Percentiles rank a stretch among this genome's conserved stretches.
These are phyloP conservation scores for Callyntrura sp. DNA, from an alignment of 2,888 invertebrate genomes.

Conservation along the genomic window DNA sequence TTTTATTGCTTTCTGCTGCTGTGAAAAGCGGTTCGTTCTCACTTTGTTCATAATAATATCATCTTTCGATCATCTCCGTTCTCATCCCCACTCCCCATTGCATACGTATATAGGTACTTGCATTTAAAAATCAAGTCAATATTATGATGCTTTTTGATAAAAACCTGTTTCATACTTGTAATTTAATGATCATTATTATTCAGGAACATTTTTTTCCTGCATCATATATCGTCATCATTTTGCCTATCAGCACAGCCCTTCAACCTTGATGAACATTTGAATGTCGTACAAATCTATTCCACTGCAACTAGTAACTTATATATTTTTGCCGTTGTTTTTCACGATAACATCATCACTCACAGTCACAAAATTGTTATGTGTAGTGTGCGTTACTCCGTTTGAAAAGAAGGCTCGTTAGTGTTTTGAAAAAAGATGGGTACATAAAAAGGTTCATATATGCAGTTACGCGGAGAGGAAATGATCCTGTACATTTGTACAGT, in stretches of 20 bases:
- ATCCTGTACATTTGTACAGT: neutral
- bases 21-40: slow-evolving; percentile 50
- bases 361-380: neutral
- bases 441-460: neutral
- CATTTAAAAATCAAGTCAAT: slow-evolving; percentile 46
- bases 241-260: neutral
- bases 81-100: neutral
- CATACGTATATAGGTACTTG: neutral
- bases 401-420: too few species aligned
- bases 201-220: slow-evolving; percentile 17
- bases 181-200: slow-evolving; percentile 53
- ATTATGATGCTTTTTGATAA: slow-evolving; percentile 42
- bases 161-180: slow-evolving; percentile 63
- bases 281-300: slow-evolving; percentile 28
- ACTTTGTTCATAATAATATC: slow-evolving; percentile 52
- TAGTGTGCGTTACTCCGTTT: too few species aligned
- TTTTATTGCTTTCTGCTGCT: slow-evolving; percentile 32
- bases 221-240: slow-evolving; percentile 16
- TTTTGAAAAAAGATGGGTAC: neutral
- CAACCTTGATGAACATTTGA: slow-evolving; percentile 45
- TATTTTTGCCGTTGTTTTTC: neutral
- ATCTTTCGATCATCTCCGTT: slow-evolving; percentile 11
- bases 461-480: neutral
- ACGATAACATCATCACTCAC: too few species aligned
- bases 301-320: slow-evolving; percentile 12